Evolutionary conservation across 2,113 vertebrate genomes (phyloP).

Genomic region (Myotis yumanensis): DNA sequence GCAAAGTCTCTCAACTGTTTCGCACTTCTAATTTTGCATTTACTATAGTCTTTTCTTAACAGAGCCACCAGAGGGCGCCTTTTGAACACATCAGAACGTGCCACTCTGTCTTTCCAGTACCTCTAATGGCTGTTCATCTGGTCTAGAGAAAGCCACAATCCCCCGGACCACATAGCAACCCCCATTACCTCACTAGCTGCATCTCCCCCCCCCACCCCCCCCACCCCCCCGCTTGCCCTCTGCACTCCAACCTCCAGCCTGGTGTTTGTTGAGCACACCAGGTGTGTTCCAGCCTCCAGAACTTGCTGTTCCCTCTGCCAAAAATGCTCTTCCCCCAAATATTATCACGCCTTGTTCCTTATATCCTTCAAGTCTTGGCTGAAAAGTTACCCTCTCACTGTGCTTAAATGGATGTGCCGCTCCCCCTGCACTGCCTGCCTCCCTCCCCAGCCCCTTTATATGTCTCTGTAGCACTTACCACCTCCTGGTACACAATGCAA

Average conservation of each 20-base stretch:
- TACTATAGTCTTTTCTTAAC: not conserved
- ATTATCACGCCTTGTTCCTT: not conserved
- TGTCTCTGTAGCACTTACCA: not conserved
- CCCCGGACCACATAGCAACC: not conserved
- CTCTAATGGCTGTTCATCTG: not conserved
- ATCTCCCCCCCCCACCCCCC: too few relatives aligned
- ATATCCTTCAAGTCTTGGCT: not conserved
- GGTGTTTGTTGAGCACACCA: not conserved
- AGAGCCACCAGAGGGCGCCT: not conserved
- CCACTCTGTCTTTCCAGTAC: not conserved
- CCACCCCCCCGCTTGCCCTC: fast-evolving
- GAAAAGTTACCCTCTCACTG: not conserved
- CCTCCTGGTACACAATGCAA: not conserved
- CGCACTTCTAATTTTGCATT: not conserved
- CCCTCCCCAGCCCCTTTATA: too few relatives aligned
- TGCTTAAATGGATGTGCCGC: fast-evolving
- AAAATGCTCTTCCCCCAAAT: not conserved
- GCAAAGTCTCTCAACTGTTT: not conserved
- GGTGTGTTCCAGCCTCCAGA: not conserved
- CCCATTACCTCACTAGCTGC: not conserved
- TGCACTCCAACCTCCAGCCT: not conserved
- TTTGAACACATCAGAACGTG: not conserved
- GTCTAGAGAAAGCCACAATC: not conserved
- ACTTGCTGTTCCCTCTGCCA: not conserved
- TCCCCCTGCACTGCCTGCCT: not conserved